Evolutionary conservation across 2,113 vertebrate species (phyloP).

Genomic region (Acanthochromis polyacanthus): DNA sequence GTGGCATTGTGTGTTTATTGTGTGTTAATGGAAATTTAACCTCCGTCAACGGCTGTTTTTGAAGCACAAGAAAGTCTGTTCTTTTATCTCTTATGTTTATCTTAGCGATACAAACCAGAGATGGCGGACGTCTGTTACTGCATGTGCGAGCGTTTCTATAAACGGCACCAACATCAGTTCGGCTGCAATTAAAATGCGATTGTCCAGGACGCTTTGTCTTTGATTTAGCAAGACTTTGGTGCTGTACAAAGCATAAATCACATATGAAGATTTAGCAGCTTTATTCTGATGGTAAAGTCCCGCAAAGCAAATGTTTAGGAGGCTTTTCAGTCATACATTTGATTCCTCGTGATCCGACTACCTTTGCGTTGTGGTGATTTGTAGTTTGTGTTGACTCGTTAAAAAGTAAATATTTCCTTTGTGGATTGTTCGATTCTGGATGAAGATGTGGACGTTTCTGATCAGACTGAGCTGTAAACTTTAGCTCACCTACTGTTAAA

Average conservation of each 20-base stretch:
- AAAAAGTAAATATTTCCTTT: no score
- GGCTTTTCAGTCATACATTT: no score
- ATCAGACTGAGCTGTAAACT: no score
- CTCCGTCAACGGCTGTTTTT: conserved; percentile 3
- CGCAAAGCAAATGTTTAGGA: no score
- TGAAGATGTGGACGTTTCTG: no score
- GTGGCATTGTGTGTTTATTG: not conserved
- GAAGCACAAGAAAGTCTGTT: not conserved
- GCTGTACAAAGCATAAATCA: no score
- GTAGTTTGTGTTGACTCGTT: no score
- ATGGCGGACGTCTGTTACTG: no score
- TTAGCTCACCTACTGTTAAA: not conserved
- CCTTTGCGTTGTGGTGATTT: not conserved
- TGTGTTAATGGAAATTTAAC: conserved; percentile 30
- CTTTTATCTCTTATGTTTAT: not conserved
- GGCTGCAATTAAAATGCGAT: conserved; percentile 17
- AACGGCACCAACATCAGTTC: conserved; percentile 30
- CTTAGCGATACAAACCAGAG: conserved; percentile 33
- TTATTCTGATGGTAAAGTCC: no score
- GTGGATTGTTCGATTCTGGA: no score
- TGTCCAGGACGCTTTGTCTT: not conserved
- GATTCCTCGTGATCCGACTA: no score
- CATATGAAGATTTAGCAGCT: no score
- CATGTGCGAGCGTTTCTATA: not conserved
- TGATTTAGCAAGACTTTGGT: not conserved